Evolutionary conservation across 2,888 invertebrate genomes (phyloP), one percentile per base, ranked within the genome.

Genomic region (Furcula furcula): DNA sequence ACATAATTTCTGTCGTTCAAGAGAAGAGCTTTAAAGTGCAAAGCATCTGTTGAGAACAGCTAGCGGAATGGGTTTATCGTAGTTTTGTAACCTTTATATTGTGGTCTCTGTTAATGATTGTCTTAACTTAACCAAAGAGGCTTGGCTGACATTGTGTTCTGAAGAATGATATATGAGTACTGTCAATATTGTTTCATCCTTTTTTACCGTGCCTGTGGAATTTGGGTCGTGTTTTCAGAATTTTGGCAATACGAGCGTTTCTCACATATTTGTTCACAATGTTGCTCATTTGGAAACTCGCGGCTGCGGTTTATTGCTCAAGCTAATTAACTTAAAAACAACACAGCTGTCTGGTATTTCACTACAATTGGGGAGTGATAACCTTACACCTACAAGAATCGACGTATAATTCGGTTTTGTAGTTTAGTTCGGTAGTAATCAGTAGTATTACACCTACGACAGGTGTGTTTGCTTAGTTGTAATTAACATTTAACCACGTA

Each of bases 171-270:
- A 3, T 11, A 7, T n/a, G 11, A 22, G 11, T 1, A 10, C 11
- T n/a, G 22, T 11, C 32, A 25, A 37, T 37, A 31, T 29, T 39
- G 47, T 15, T 10, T 14, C 26, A 30, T 25, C 15, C 27, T 31
- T 28, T 29, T 29, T 34, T 40, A 31, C 39, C 35, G 35, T 46
- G 48, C 57, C 39, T 43, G 32, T 37, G 34, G n/a, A 42, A 49
- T 38, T 39, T 54, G 36, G 58, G 58, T 54, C 46, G 38, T 32
- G 32, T 34, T 34, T 14, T 30, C 28, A 14, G 32, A 36, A 23
- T 49, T 54, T 57, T 54, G 55, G 55, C 55, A 55, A 44, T 36
- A 31, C 20, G 7, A 31, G 15, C 42, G 15, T 29, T 32, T 52
- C 33, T 29, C 37, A 14, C 23, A 23, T 31, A 29, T 26, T 41